A percentile compares a stretch with the other conserved stretches of the same genome.
Conservation (phyloP, 2,888 invertebrate genomes). For the Sphecodes monilicornis region DNA sequence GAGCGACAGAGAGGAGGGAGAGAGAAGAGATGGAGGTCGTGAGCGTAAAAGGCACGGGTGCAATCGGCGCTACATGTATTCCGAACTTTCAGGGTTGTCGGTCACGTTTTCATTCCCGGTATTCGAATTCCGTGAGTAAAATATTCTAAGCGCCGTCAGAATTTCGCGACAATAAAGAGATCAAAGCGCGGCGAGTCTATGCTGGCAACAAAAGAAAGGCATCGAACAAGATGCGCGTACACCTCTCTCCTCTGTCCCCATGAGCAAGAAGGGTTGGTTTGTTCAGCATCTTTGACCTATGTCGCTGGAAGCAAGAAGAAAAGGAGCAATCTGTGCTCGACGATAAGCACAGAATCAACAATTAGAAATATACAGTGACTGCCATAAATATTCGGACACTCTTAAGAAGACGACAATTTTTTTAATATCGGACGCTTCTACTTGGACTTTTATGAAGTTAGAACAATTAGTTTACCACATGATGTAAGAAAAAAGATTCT, state of each 20-base stretch:
- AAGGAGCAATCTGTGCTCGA: slow-evolving; percentile 25
- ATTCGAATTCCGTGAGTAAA: slow-evolving; percentile 52
- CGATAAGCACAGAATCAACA: slow-evolving; percentile 31
- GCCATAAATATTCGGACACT: no score
- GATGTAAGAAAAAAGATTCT: no score
- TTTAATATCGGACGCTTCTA: no score
- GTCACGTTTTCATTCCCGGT: slow-evolving; percentile 53
- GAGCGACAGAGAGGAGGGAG: neutral
- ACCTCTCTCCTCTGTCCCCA: neutral
- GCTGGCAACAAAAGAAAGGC: slow-evolving; percentile 18
- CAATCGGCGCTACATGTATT: slow-evolving; percentile 57
- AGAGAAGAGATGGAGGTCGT: neutral
- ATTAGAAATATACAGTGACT: neutral
- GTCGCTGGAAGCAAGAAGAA: slow-evolving; percentile 5
- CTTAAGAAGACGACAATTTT: no score
- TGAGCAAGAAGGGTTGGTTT: slow-evolving; percentile 29
- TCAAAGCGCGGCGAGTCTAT: neutral
- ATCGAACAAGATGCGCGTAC: slow-evolving; percentile 35
- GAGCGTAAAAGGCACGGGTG: slow-evolving; percentile 51
- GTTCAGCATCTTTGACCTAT: slow-evolving; percentile 43
- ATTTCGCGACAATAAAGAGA: slow-evolving; percentile 58
- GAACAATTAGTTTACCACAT: no score
- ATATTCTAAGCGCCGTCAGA: slow-evolving; percentile 48
- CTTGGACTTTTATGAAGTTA: no score
- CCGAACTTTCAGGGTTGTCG: slow-evolving; percentile 53